Evolutionary conservation across 2,113 vertebrate genomes (phyloP), one percentile per base, ranked within the genome.

Genomic region (Nymphicus hollandicus): DNA sequence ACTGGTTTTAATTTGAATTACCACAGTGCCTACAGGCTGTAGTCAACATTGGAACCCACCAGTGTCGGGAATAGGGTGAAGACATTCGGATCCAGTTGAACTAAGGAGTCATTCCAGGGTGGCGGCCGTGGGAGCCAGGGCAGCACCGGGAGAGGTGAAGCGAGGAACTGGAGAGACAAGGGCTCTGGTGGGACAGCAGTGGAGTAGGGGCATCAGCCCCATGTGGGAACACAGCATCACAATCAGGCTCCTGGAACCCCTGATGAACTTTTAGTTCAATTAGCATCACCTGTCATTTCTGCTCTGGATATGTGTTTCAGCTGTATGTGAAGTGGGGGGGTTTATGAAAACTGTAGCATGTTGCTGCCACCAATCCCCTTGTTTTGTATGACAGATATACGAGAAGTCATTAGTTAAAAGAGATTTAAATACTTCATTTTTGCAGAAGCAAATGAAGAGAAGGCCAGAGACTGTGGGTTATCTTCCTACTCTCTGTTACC

Each of bases 71-170:
- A 3, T 3, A 4, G 16, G 20, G 28, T 24, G 29, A 8, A 11
- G 8, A 19, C 2, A 8, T 24, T 9, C 6, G 4, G 37, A 16
- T 10, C 13, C 2, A 1, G 29, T 10, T 10, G 79, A 41, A 7
- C 3, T 19, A 24, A n/a, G 27, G 8, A 28, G 6, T 52, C 8
- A 5, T 17, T 37, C 12, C 47, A 29, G 73, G n/a, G 47, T n/a
- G 17, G 24, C 16, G 17, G 53, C 95, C 89, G 97, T 95, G 97
- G 98, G 97, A 81, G 97, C 96, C 80, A 82, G 81, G 29, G 95
- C 17, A 95, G 96, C 92, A 88, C 86, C 43, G 55, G 64, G 15
- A 35, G 81, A 7, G 7, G 50, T 22, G 46, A 43, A 10, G 24
- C 61, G 5, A 17, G 41, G 6, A 35, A 4, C 19, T n/a, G 29